Evolutionary conservation across 2,113 vertebrate genomes (phyloP).

Genomic region (Neotoma lepida): DNA sequence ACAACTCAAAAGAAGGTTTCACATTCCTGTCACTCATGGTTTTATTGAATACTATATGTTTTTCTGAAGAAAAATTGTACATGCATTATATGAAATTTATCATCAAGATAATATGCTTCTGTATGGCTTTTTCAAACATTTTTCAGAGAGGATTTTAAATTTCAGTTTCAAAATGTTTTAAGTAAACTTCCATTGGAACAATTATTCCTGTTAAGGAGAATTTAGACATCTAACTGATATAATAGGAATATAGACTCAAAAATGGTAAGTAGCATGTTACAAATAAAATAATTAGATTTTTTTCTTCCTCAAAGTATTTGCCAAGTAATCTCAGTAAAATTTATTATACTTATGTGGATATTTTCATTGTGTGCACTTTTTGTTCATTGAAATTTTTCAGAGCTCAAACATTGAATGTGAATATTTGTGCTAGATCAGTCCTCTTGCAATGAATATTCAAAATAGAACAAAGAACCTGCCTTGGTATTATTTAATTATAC

Average conservation of each 20-base stretch:
- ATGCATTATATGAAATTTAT: too few species aligned
- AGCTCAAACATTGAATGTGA: slow-evolving; percentile 38
- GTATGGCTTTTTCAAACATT: too few species aligned
- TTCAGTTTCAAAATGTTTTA: slow-evolving; percentile 55
- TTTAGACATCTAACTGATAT: neutral
- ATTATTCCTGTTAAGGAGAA: slow-evolving; percentile 40
- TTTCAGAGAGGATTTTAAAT: neutral
- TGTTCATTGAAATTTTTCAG: slow-evolving; percentile 10
- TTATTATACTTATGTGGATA: slow-evolving; percentile 60
- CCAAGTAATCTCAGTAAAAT: slow-evolving; percentile 3
- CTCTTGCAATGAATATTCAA: neutral
- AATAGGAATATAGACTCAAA: neutral
- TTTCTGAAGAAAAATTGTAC: too few species aligned
- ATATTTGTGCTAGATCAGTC: slow-evolving; percentile 63
- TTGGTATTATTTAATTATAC: slow-evolving; percentile 27
- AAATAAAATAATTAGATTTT: too few species aligned
- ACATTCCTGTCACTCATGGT: too few species aligned
- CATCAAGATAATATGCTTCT: too few species aligned
- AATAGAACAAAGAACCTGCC: neutral
- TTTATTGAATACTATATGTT: too few species aligned
- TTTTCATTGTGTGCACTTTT: neutral
- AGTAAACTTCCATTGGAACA: slow-evolving; percentile 28
- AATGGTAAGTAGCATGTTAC: neutral
- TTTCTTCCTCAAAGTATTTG: neutral
- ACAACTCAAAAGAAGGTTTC: too few species aligned